These are phyloP conservation scores for Carapus acus DNA, from an alignment of 2,797 vertebrate species.

Conservation along the genomic window DNA sequence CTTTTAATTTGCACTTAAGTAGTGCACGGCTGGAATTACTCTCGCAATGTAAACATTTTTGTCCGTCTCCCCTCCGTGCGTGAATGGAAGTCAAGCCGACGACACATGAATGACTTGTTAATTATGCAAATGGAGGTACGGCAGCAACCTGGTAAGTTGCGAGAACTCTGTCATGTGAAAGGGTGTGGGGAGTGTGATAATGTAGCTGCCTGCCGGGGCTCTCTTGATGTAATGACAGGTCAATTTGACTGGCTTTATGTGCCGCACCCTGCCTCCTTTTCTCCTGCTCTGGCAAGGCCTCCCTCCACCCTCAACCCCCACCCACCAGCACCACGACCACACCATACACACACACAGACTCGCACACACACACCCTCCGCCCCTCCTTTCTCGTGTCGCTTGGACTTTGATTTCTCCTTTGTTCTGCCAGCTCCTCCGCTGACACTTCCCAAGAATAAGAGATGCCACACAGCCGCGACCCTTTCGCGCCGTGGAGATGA, in stretches of 20 bases:
- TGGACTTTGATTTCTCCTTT: constrained; percentile 92
- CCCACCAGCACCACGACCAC: constrained; percentile 11
- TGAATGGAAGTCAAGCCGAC: constrained; percentile 69
- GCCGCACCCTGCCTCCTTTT: constrained; percentile 72
- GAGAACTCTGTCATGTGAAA: constrained; percentile 76
- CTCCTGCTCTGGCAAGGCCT: constrained; percentile 66
- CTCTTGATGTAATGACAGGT: constrained; percentile 87
- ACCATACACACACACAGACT: no score
- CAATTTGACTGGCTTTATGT: constrained; percentile 87
- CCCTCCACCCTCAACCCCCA: constrained; percentile 39
- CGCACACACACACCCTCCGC: no score
- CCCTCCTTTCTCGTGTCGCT: constrained; percentile 63
- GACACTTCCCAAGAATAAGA: constrained; percentile 94
- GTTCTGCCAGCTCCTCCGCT: constrained; percentile 84
- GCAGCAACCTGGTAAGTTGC: constrained; percentile 72
- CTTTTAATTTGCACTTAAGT: constrained; percentile 43
- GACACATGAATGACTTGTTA: constrained; percentile 77
- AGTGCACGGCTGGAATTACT: constrained; percentile 44
- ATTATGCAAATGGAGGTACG: constrained; percentile 76
- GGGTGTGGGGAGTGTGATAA: constrained; percentile 76
- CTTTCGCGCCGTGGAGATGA: constrained; percentile 87
- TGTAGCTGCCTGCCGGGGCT: constrained; percentile 74
- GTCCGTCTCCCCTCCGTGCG: constrained; percentile 57
- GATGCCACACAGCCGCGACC: constrained; percentile 88
- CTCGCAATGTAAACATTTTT: constrained; percentile 55